Conservation (phyloP, 64 coral and sea anemone genomes). For the Montipora cactus region DNA sequence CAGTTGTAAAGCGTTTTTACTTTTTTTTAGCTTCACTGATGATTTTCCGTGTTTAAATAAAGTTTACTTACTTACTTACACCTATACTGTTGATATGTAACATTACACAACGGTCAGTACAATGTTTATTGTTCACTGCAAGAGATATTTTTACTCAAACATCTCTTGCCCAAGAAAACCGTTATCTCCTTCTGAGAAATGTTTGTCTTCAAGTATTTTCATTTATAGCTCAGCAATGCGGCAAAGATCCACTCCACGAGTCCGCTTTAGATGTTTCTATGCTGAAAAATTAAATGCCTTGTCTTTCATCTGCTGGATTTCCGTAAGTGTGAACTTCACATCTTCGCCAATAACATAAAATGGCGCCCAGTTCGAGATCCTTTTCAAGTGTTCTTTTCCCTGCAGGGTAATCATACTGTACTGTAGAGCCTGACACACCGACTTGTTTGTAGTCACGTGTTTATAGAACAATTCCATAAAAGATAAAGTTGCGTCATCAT, state of each 20-base stretch:
- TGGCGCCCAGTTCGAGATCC: slow-evolving; percentile 27
- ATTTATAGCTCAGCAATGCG: not conserved
- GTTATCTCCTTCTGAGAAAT: not conserved
- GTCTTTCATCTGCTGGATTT: not conserved
- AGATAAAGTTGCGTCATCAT: slow-evolving; percentile 17
- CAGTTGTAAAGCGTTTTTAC: no score
- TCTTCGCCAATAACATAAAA: slow-evolving; percentile 27
- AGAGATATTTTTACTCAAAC: no score
- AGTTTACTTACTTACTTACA: no score
- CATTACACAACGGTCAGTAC: no score
- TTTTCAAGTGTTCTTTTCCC: slow-evolving; percentile 21
- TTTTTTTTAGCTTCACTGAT: no score
- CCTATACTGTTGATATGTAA: no score
- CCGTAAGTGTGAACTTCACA: not conserved
- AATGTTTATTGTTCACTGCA: no score
- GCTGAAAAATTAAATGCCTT: not conserved
- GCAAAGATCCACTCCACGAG: slow-evolving; percentile 1
- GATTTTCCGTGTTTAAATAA: no score
- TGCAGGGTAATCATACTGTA: not conserved
- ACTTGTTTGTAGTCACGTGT: not conserved
- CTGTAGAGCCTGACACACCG: slow-evolving; percentile 15
- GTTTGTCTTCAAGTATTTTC: not conserved
- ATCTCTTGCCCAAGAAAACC: no score
- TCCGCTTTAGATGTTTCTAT: not conserved
- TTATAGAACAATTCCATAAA: slow-evolving; percentile 41